Conservation (phyloP, 2,888 invertebrate genomes). For the Oithona nana region DNA sequence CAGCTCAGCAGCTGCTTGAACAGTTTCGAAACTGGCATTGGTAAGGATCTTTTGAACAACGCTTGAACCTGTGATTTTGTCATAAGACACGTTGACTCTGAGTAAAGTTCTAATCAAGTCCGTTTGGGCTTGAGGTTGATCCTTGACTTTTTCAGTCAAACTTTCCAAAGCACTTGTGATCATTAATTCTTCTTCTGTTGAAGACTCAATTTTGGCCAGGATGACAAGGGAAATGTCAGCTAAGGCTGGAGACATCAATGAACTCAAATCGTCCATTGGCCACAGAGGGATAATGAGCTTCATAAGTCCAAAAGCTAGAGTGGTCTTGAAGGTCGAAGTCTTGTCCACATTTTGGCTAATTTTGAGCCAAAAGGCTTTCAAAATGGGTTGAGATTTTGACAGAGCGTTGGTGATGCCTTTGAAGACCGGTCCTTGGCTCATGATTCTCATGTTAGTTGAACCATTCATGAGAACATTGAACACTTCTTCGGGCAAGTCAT, state of each 20-base stretch:
- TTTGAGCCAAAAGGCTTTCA: background rate
- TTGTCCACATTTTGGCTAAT: background rate
- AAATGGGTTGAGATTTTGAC: background rate
- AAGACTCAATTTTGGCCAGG: background rate
- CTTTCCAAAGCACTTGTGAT: constrained; percentile 1
- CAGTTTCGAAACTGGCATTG: background rate
- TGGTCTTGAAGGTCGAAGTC: background rate
- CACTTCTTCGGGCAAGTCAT: background rate
- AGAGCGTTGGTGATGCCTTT: background rate
- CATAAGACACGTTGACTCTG: background rate
- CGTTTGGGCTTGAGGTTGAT: background rate
- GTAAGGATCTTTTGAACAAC: background rate
- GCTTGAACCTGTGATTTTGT: constrained; percentile 6
- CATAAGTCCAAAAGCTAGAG: background rate
- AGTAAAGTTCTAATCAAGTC: background rate
- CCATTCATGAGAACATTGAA: background rate
- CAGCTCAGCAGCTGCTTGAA: background rate
- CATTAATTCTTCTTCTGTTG: constrained; percentile 3
- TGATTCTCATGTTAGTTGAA: background rate
- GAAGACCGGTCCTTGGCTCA: background rate
- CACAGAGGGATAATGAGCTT: background rate
- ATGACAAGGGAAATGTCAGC: background rate
- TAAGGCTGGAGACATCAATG: background rate
- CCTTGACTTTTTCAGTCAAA: background rate
- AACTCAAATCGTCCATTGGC: background rate